Percentiles rank a stretch among this genome's conserved stretches.
Evolutionary conservation across 2,113 vertebrate species (phyloP).

Genomic region (Alethe diademata): DNA sequence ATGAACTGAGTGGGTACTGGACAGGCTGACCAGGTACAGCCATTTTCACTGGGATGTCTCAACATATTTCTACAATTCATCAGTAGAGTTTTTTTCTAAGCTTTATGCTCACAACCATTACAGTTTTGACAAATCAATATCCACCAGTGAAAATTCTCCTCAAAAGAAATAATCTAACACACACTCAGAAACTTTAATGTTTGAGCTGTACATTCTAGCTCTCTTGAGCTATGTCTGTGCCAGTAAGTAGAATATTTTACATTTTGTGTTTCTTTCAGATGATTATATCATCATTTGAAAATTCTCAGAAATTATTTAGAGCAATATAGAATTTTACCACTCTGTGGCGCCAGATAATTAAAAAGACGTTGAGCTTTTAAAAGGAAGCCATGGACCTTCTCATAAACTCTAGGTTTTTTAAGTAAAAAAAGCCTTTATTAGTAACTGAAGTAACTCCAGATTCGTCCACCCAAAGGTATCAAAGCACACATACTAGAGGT

Average conservation of each 20-base stretch:
- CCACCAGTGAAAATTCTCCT: not conserved
- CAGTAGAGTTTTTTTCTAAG: not conserved
- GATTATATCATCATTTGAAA: not conserved
- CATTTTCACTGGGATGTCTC: not conserved
- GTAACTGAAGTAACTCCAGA: not conserved
- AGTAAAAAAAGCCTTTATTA: not conserved
- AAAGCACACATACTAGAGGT: not conserved
- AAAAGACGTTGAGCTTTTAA: not conserved
- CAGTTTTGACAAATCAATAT: not conserved
- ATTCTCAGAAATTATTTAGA: not conserved
- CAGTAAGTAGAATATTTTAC: not conserved
- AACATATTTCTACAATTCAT: not conserved
- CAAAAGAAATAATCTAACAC: not conserved
- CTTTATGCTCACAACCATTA: not conserved
- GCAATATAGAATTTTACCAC: conserved; percentile 54
- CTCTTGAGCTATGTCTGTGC: not conserved
- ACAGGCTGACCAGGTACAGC: not conserved
- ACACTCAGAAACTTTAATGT: not conserved
- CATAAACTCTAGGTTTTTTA: not conserved
- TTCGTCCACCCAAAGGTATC: not conserved
- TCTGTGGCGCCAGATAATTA: conserved; percentile 61
- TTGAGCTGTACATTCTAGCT: not conserved
- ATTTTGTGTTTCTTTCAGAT: not conserved
- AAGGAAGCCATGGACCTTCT: not conserved
- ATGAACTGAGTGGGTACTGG: fast-evolving